Evolutionary conservation across 1,140 invertebrate species (phyloP), one percentile per base, ranked within the genome.

Genomic region (Macrobrachium nipponense): DNA sequence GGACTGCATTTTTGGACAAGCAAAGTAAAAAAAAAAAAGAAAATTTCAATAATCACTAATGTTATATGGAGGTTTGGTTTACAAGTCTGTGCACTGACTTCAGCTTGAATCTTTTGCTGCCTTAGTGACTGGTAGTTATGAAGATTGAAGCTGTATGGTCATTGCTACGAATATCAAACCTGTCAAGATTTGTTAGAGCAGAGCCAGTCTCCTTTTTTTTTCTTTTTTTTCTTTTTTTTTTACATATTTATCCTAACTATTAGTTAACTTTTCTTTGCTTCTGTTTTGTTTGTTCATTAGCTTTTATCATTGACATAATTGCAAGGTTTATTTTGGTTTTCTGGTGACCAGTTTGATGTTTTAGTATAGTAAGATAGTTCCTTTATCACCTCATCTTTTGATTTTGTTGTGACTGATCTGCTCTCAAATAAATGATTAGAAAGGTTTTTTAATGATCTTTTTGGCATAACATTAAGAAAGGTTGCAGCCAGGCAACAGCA

Each of bases 61-160:
- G 36, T 12, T 15, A 23, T 23, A 10, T 27, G 1, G 18, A 68
- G 14, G 27, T 66, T 70, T 70, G 68, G 18, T 27, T 15, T 27
- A 27, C 17, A 70, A 59, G 36, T 68, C 51, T 10, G 17, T 68
- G 18, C 60, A 15, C 51, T 27, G 27, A 60, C 43, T 77, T 23
- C 60, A 77, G 62, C n/a, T 58, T 60, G 7, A 44, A 61, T 60
- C 60, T 64, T 60, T 83, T 62, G 82, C 82, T 83, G 73, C 59
- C 73, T 64, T 59, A 83, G 82, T 62, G 82, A 77, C 82, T 76
- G 82, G 82, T 23, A 68, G 81, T 76, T 72, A 83, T 70, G 61
- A 61, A 72, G 51, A 7, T 51, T 8, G 51, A 51, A 51, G 51
- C 51, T 51, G 51, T 12, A 51, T 5, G 51, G 12, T 51, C 51